phyloP scores from a whole-genome alignment of 2,113 vertebrate species.

The Mesocricetus auratus region DNA sequence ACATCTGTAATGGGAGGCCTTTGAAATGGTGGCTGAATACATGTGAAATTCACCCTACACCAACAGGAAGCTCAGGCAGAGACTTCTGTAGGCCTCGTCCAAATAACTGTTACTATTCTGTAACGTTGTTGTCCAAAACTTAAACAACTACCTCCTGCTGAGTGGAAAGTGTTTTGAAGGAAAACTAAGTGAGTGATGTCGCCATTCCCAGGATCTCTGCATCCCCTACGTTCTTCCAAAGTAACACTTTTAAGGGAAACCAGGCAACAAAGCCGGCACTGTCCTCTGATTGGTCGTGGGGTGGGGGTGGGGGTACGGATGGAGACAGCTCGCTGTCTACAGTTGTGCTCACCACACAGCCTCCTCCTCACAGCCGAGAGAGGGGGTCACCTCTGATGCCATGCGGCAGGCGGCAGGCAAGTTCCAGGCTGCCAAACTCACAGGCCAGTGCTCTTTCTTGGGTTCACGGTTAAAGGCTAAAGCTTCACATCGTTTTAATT shows the following conservation, averaged over 20 bases:
- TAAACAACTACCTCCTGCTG: not conserved
- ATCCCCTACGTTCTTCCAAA: not conserved
- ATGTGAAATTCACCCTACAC: not conserved
- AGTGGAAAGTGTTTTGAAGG: not conserved
- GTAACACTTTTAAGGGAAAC: not conserved
- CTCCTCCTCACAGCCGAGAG: not conserved
- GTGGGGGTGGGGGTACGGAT: no score
- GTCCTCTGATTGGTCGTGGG: no score
- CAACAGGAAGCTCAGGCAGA: not conserved
- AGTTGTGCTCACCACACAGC: not conserved
- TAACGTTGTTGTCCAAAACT: not conserved
- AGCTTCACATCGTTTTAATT: not conserved
- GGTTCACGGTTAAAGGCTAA: constrained; percentile 14
- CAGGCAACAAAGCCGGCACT: not conserved
- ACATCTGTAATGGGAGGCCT: not conserved
- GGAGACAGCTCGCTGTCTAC: accelerated
- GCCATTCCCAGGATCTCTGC: not conserved
- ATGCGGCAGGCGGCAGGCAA: not conserved
- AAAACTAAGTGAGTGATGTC: not conserved
- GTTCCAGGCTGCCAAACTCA: not conserved
- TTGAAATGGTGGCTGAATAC: not conserved
- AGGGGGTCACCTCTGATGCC: not conserved
- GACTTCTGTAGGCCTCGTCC: not conserved
- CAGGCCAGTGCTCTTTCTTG: not conserved
- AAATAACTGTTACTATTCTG: not conserved